Percentiles rank a stretch among this genome's conserved stretches.
Evolutionary conservation across 2,888 invertebrate species (phyloP).

Genomic region (Chymomyza caudatula): DNA sequence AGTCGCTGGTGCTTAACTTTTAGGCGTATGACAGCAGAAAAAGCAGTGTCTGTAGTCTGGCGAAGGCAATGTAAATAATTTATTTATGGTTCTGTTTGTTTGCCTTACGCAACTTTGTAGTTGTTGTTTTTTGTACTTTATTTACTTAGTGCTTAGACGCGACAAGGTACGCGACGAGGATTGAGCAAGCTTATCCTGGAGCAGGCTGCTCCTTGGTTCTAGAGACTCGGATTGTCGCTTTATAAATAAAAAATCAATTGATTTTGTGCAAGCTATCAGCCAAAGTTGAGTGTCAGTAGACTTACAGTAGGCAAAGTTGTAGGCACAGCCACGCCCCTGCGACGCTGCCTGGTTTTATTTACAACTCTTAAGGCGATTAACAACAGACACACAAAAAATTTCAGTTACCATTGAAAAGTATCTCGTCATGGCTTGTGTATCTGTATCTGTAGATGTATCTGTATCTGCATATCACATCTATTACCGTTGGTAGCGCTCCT

Average conservation of each 20-base stretch:
- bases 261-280: constrained; percentile 36
- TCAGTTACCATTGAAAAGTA: too few relatives aligned
- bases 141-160: constrained; percentile 32
- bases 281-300: too few relatives aligned
- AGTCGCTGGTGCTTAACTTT: constrained; percentile 6
- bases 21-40: constrained; percentile 4
- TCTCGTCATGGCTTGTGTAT: not conserved
- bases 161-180: too few relatives aligned
- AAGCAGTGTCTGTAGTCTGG: constrained; percentile 17
- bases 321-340: too few relatives aligned
- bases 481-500: constrained; percentile 24
- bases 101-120: constrained; percentile 8
- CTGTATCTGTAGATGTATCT: constrained; percentile 10
- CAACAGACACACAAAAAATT: constrained; percentile 15
- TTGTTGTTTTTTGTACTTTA: constrained; percentile 14
- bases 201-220: constrained; percentile 17
- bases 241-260: constrained; percentile 72
- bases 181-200: not conserved
- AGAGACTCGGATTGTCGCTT: too few relatives aligned
- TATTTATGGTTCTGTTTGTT: constrained; percentile 65
- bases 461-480: constrained; percentile 1
- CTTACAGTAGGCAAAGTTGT: constrained; percentile 23
- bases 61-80: constrained; percentile 51
- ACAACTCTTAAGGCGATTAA: constrained; percentile 65
- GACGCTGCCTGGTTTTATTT: constrained; percentile 42